phyloP scores from a whole-genome alignment of 1,140 invertebrate genomes.

The Paralvinella palmiformis region DNA sequence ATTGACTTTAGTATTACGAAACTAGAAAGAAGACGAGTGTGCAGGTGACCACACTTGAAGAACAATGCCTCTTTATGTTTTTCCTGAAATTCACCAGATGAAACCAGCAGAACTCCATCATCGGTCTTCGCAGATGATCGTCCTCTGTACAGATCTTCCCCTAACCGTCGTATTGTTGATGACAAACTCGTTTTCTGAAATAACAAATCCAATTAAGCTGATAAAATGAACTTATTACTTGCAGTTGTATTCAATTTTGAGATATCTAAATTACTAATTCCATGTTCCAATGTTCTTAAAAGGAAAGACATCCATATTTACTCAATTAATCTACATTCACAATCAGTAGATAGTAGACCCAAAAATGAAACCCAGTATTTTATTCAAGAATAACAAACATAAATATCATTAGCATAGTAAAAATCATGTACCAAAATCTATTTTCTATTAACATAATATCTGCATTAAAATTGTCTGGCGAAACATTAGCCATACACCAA shows the following conservation, averaged over 20 bases:
- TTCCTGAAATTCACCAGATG: background rate
- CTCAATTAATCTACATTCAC: too few relatives aligned
- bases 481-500: too few relatives aligned
- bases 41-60: constrained; percentile 38
- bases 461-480: too few relatives aligned
- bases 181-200: constrained; percentile 43
- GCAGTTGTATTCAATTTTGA: too few relatives aligned
- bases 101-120: background rate
- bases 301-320: too few relatives aligned
- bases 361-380: background rate
- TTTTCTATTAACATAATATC: too few relatives aligned
- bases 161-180: constrained; percentile 42
- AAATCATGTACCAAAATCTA: background rate
- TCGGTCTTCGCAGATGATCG: constrained; percentile 25
- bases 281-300: too few relatives aligned
- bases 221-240: background rate
- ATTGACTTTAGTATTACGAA: constrained; percentile 45
- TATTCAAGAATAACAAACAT: constrained; percentile 4
- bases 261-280: too few relatives aligned
- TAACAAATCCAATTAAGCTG: background rate
- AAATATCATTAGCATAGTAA: background rate
- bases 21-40: constrained; percentile 38
- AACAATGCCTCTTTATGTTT: constrained; percentile 37
- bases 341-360: too few relatives aligned
- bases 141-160: constrained; percentile 48